phyloP scores from a whole-genome alignment of 2,113 vertebrate genomes.

The Neolamprologus variostigma region DNA sequence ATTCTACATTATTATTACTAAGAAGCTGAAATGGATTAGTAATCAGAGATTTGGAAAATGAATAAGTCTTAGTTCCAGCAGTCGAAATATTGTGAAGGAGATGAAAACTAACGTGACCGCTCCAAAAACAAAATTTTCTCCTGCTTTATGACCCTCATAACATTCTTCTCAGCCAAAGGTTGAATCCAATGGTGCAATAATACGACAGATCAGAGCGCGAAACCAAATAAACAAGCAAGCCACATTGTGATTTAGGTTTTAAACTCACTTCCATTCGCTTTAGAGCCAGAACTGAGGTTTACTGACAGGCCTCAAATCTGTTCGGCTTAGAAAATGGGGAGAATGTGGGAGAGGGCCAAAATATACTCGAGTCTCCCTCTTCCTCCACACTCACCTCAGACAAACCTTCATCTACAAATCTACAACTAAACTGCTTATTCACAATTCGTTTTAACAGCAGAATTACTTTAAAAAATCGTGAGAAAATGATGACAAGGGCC shows the following conservation, averaged over 20 bases:
- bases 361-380: conserved; percentile 30
- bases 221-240: conserved; percentile 55
- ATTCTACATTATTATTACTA: not conserved
- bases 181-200: conserved; percentile 12
- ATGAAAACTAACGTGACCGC: not conserved
- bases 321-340: not conserved
- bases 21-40: not conserved
- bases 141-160: not conserved
- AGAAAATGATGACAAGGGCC: not conserved
- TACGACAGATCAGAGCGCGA: conserved; percentile 21
- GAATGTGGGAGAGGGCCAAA: conserved; percentile 35
- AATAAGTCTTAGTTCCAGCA: not conserved
- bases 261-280: conserved; percentile 10
- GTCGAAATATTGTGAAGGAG: conserved; percentile 20
- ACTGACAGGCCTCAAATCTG: conserved; percentile 31
- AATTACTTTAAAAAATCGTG: not conserved
- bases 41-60: not conserved
- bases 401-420: not conserved
- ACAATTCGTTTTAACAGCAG: rapidly evolving
- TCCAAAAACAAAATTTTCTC: not conserved
- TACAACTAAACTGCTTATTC: not conserved
- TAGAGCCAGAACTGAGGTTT: conserved; percentile 23
- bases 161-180: not conserved
- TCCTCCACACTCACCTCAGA: conserved; percentile 5
- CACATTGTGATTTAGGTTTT: conserved; percentile 45